Conservation (phyloP, 2,113 vertebrate genomes). For the Porphyrio hochstetteri region DNA sequence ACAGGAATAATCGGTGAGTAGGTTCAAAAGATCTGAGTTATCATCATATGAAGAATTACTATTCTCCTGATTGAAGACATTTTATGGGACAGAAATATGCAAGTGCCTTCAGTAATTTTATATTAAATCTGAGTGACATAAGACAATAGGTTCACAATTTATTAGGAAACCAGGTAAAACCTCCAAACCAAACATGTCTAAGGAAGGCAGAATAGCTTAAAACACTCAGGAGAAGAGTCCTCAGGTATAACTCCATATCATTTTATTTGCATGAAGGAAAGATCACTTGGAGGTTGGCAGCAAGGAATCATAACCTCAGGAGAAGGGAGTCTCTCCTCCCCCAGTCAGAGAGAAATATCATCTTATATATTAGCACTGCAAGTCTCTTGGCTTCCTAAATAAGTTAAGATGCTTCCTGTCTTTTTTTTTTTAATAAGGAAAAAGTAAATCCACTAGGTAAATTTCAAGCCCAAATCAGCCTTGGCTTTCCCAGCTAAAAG, state of each 20-base stretch:
- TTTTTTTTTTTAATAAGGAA: background rate
- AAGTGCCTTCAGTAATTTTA: background rate
- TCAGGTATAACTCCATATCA: background rate
- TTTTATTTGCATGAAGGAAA: background rate
- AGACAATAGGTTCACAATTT: background rate
- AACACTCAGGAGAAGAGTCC: background rate
- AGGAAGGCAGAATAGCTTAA: background rate
- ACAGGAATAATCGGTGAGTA: background rate
- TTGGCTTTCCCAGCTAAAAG: background rate
- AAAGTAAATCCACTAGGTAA: background rate
- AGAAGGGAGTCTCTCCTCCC: background rate
- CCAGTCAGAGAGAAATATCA: background rate
- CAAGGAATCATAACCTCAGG: background rate
- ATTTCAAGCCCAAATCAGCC: background rate
- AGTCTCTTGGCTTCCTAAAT: background rate
- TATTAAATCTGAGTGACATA: background rate
- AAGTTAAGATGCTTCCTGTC: background rate
- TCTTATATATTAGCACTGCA: background rate
- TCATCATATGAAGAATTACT: background rate
- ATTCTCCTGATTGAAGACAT: background rate
- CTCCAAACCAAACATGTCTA: background rate
- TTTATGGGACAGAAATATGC: background rate
- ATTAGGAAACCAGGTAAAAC: background rate
- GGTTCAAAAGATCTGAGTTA: background rate
- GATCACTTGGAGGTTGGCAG: background rate